Conservation (phyloP, 92 coral and sea anemone species). For the Scolanthus callimorphus region DNA sequence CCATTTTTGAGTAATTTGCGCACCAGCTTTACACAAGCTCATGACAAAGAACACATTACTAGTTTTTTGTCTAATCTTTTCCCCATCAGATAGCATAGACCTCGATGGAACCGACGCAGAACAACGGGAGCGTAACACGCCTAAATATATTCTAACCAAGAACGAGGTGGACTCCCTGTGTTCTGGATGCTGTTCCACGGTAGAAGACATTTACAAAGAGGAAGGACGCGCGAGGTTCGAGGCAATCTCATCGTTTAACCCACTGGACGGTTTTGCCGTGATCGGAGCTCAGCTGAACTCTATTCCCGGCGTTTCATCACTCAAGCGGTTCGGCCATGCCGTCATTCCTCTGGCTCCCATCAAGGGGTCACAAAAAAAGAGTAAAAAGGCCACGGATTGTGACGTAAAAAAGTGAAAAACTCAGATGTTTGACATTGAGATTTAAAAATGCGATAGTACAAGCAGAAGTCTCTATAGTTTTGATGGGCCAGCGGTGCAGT, state of each 20-base stretch:
- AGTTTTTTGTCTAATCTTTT: no score
- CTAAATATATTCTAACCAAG: conserved; percentile 51
- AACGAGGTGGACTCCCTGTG: conserved; percentile 69
- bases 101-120: no score
- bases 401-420: no score
- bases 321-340: conserved; percentile 43
- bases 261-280: conserved; percentile 45
- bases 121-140: not conserved
- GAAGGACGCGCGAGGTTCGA: conserved; percentile 62
- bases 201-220: conserved; percentile 44
- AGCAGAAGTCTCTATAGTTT: no score
- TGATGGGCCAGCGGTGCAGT: no score
- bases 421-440: no score
- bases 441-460: no score
- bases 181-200: conserved; percentile 45
- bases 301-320: conserved; percentile 60
- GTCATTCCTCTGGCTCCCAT: conserved; percentile 42
- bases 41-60: no score
- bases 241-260: conserved; percentile 25
- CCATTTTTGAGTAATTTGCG: no score
- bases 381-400: not conserved
- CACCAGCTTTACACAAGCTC: no score
- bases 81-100: conserved; percentile 17
- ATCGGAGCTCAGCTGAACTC: conserved; percentile 56
- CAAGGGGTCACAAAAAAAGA: conserved; percentile 17